Evolutionary conservation across 2,797 vertebrate species (phyloP).

Genomic region (Lagorchestes hirsutus): DNA sequence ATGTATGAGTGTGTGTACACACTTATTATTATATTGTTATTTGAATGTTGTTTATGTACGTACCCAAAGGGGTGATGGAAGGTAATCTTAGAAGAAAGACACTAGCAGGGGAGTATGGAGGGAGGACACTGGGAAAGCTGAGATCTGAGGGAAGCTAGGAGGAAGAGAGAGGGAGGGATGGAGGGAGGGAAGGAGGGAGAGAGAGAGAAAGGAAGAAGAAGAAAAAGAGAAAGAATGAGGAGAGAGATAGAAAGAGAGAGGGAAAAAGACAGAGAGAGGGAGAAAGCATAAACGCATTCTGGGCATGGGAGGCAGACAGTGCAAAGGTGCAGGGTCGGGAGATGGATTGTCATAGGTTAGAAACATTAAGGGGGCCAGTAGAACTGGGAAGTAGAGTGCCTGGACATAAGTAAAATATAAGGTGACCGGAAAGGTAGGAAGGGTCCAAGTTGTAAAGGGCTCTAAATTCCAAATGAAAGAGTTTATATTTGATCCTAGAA

Average conservation of each 20-base stretch:
- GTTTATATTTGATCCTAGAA: not conserved
- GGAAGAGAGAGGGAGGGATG: too few species aligned
- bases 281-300: not conserved
- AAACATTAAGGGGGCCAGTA: not conserved
- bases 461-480: not conserved
- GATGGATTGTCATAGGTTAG: not conserved
- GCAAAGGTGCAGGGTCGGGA: too few species aligned
- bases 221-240: too few species aligned
- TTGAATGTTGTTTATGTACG: not conserved
- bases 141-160: too few species aligned
- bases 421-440: not conserved
- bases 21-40: not conserved
- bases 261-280: too few species aligned
- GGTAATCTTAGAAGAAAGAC: too few species aligned
- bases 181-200: too few species aligned
- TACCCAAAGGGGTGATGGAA: not conserved
- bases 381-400: not conserved
- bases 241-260: too few species aligned
- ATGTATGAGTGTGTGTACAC: too few species aligned
- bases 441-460: not conserved
- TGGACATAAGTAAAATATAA: not conserved
- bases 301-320: not conserved
- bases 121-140: too few species aligned
- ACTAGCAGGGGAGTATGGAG: too few species aligned
- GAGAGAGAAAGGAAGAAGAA: too few species aligned